These are phyloP conservation scores for Mythimna lalbum DNA, from an alignment of 2,888 invertebrate genomes.

Conservation along the genomic window DNA sequence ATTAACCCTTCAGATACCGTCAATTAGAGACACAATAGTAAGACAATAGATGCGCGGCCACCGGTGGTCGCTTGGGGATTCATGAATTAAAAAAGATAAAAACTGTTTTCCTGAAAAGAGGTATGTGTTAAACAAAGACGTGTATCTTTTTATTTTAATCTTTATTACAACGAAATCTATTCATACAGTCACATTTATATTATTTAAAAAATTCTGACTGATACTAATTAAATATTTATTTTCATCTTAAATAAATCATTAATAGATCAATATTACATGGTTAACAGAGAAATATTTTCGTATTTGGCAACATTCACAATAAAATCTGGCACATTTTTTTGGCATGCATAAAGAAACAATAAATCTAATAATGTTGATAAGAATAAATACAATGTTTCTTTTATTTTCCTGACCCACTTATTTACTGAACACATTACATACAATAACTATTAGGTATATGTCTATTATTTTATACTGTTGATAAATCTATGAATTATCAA, in stretches of 20 bases:
- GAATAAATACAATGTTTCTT: constrained; percentile 37
- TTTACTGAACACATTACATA: constrained; percentile 86
- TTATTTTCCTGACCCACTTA: constrained; percentile 62
- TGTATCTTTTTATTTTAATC: constrained; percentile 57
- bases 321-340: constrained; percentile 60
- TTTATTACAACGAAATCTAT: constrained; percentile 90
- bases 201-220: constrained; percentile 72
- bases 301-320: constrained; percentile 63
- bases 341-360: constrained; percentile 44
- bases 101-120: not conserved
- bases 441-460: constrained; percentile 69
- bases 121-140: constrained; percentile 7
- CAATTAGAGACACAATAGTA: no score
- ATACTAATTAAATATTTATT: constrained; percentile 61
- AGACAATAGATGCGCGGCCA: no score
- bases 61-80: no score
- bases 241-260: constrained; percentile 54
- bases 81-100: not conserved
- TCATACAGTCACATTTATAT: constrained; percentile 83
- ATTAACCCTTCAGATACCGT: no score
- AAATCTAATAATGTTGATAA: constrained; percentile 36
- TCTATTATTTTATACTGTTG: constrained; percentile 69
- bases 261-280: constrained; percentile 39
- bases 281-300: constrained; percentile 55
- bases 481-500: constrained; percentile 77